These are phyloP conservation scores for Acridotheres tristis DNA, from an alignment of 2,797 vertebrate species.

Conservation along the genomic window DNA sequence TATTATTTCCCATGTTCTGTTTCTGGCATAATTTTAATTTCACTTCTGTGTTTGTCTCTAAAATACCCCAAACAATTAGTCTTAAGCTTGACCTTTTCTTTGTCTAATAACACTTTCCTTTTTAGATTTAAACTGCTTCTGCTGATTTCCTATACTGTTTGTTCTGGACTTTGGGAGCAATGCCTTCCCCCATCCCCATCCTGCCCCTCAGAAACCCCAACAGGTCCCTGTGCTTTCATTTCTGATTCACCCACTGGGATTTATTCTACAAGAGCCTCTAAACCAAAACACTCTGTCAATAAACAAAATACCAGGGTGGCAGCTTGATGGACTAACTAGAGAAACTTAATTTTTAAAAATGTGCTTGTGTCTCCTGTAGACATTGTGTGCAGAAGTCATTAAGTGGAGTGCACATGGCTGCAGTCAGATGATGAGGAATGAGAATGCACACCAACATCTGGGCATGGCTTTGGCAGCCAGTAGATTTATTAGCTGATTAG, in stretches of 20 bases:
- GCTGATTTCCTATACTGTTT: background rate
- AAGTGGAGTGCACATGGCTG: background rate
- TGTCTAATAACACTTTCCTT: background rate
- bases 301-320: conserved; percentile 47
- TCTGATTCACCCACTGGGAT: background rate
- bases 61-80: background rate
- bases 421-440: conserved; percentile 60
- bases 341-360: conserved; percentile 26
- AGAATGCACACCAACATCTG: conserved; percentile 12
- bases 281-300: conserved; percentile 19
- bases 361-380: conserved; percentile 36
- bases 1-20: background rate
- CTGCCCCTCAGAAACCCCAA: background rate
- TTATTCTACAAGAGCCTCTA: conserved; percentile 32
- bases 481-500: conserved; percentile 58
- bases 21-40: background rate
- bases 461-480: background rate
- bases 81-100: background rate
- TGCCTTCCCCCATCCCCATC: background rate
- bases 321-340: conserved; percentile 40
- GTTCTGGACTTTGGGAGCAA: background rate
- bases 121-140: background rate
- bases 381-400: background rate
- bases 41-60: background rate
- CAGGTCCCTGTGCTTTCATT: background rate